A percentile compares a stretch with the other conserved stretches of the same genome.
Evolutionary conservation across 1,140 invertebrate genomes (phyloP).

Genomic region (Vanessa tameamea): DNA sequence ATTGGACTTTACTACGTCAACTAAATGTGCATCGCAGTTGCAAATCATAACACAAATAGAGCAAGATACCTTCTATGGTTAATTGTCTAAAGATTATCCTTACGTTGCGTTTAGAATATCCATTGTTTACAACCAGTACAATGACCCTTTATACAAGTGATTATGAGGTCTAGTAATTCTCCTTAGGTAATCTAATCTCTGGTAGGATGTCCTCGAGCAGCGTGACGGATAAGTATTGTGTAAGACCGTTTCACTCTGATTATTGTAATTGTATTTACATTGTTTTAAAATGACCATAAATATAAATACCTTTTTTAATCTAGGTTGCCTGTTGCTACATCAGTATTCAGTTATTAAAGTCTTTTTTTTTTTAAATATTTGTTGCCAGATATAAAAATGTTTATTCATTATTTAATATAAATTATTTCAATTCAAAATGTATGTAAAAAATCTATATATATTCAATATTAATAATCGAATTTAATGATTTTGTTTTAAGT

Average conservation of each 20-base stretch:
- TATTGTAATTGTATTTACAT: slow-evolving; percentile 5
- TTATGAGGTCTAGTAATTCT: not conserved
- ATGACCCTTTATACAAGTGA: not conserved
- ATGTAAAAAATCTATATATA: no score
- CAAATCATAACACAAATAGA: no score
- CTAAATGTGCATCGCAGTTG: no score
- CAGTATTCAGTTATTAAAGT: not conserved
- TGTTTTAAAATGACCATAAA: not conserved
- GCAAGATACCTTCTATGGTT: no score
- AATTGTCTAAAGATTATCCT: not conserved
- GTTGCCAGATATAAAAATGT: no score
- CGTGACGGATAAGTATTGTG: slow-evolving; percentile 9
- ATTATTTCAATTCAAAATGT: no score
- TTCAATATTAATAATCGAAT: no score
- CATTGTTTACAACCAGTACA: slow-evolving; percentile 3
- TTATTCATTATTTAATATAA: no score
- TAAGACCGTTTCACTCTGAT: slow-evolving; percentile 9
- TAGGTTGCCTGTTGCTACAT: not conserved
- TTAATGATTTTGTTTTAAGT: no score
- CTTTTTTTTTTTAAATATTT: no score
- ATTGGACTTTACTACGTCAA: no score
- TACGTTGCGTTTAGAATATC: not conserved
- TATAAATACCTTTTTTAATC: not conserved
- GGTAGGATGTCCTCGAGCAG: not conserved
- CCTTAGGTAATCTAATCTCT: slow-evolving; percentile 11